These are phyloP conservation scores for Pseudorhombus dupliciocellatus DNA, from an alignment of 2,113 vertebrate genomes.

Conservation along the genomic window DNA sequence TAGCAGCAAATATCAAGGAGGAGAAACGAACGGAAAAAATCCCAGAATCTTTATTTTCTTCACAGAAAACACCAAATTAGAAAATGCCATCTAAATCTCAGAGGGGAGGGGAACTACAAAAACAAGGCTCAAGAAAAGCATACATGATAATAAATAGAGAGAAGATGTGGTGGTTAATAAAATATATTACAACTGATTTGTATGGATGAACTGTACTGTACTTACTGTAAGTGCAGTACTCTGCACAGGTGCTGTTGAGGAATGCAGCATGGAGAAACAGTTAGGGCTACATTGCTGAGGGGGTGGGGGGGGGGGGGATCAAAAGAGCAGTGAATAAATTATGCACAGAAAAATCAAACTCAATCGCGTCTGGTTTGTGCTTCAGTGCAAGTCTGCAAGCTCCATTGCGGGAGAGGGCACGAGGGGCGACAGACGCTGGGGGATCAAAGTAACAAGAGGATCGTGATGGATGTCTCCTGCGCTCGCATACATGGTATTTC, in stretches of 20 bases:
- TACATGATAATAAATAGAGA: conserved; percentile 69
- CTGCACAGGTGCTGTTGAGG: conserved; percentile 3
- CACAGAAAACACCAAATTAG: not conserved
- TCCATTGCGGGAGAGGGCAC: conserved; percentile 47
- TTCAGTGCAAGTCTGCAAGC: conserved; percentile 51
- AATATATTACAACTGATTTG: conserved; percentile 78
- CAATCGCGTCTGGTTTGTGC: conserved; percentile 35
- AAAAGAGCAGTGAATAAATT: not conserved
- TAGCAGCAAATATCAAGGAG: too few relatives aligned
- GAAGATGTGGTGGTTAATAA: conserved; percentile 23
- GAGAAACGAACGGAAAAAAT: not conserved
- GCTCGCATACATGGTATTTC: conserved; percentile 68
- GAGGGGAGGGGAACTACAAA: conserved; percentile 32
- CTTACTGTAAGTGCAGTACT: conserved; percentile 19
- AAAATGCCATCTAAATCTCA: conserved; percentile 61
- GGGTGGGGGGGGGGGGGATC: not conserved
- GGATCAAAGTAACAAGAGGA: conserved; percentile 47
- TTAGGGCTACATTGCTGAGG: not conserved
- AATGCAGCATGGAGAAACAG: not conserved
- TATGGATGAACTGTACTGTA: conserved; percentile 48
- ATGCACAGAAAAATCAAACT: conserved; percentile 12
- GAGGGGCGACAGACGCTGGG: conserved; percentile 20
- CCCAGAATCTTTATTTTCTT: not conserved
- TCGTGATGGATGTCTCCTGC: conserved; percentile 66
- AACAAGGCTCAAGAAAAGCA: conserved; percentile 35